Base-by-base conservation (phyloP, 2,113 vertebrate genomes). In the Tor tambroides region DNA sequence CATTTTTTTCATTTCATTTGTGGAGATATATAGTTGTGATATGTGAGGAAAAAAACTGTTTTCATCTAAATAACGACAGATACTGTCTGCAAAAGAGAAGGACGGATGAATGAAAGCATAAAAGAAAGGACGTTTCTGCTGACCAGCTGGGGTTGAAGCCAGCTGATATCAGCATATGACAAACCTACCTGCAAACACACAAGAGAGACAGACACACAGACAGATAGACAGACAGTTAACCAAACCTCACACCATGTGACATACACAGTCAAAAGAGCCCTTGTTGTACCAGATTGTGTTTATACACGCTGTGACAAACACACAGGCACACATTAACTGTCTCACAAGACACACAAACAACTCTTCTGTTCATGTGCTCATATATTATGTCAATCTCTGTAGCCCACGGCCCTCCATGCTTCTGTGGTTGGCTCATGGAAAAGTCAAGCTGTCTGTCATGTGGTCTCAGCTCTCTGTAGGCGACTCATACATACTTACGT, bases 81-180 rank as follows among this genome's bases (percentile, higher is more conserved):
- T 56, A 85, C 6, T 30, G 30, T 54, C 9, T 67, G 38, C n/a
- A 11, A 81, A 61, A 23, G 51, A 54, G 26, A 82, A n/a, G 11
- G 23, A 38, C 17, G 7, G 21, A 80, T 35, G 12, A 35, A 23
- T 23, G 17, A 51, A 35, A 51, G 65, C 15, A 67, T 89, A 76
- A 89, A 84, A 54, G 41, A 86, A 46, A 79, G 56, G 9, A 61
- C 28, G 12, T 80, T 89, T 90, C 46, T 86, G 87, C 86, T 90
- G 88, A 85, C 49, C 23, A 35, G 41, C 28, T 61, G 28, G 65
- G 8, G 54, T 26, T 46, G 15, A 87, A 84, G 82, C 85, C 78
- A 88, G 82, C 85, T 88, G 87, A 88, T 88, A 77, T 86, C 86
- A 89, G 75, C 86, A 89, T 79, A 67, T 85, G 88, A 77, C 35